These are phyloP conservation scores for Lasaia peninsularis DNA, from an alignment of 1,140 invertebrate genomes.

Conservation along the genomic window DNA sequence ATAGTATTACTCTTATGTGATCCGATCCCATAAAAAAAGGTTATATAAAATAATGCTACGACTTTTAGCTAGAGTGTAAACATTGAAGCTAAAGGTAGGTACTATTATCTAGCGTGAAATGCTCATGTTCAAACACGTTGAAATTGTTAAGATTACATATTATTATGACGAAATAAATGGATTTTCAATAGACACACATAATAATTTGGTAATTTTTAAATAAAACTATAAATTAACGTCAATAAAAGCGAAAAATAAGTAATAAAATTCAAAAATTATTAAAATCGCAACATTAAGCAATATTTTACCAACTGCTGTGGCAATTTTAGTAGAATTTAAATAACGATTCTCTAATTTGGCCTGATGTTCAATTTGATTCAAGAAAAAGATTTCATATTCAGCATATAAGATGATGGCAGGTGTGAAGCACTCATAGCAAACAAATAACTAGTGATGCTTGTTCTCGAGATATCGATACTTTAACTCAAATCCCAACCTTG, in stretches of 20 bases:
- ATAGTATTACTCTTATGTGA: too few species aligned
- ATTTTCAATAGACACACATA: not conserved
- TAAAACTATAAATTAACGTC: not conserved
- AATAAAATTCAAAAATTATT: not conserved
- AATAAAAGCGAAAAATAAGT: not conserved
- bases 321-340: conserved; percentile 2
- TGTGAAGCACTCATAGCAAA: conserved; percentile 23
- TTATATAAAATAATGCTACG: too few species aligned
- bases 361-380: not conserved
- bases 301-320: conserved; percentile 1
- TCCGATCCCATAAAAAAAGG: too few species aligned
- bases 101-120: too few species aligned
- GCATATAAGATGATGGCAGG: conserved; percentile 26
- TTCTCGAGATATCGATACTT: not conserved
- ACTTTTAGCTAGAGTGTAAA: too few species aligned
- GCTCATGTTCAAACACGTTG: too few species aligned
- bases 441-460: conserved; percentile 23
- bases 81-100: too few species aligned
- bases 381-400: conserved; percentile 22
- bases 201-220: not conserved
- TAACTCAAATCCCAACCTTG: too few species aligned
- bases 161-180: not conserved
- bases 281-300: not conserved
- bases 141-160: too few species aligned
- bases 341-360: not conserved